Percentiles rank a stretch among this genome's conserved stretches.
phyloP scores from a whole-genome alignment of 2,113 vertebrate genomes.

The Platycercus adscitus region DNA sequence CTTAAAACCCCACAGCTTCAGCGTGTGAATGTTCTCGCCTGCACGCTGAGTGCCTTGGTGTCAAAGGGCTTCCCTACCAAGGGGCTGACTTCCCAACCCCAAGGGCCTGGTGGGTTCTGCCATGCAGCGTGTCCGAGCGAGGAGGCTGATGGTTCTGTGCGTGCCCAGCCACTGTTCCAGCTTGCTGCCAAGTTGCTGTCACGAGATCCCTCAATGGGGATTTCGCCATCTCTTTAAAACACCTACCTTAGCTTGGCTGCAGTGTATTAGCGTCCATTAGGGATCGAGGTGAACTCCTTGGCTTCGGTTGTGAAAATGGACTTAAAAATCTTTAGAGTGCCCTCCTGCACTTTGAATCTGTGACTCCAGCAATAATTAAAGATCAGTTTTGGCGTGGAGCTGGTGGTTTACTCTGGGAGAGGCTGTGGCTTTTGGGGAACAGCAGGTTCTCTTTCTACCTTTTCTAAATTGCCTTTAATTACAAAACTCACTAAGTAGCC shows the following conservation, averaged over 20 bases:
- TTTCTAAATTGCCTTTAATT: slow-evolving; percentile 50
- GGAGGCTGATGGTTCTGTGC: neutral
- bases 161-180: neutral
- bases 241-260: neutral
- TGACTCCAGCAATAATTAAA: neutral
- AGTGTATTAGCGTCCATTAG: neutral
- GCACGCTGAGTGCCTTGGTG: accelerated
- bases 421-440: neutral
- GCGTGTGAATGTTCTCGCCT: accelerated
- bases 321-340: neutral
- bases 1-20: neutral
- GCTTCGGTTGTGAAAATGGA: neutral
- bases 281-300: neutral
- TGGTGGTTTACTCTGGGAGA: slow-evolving; percentile 1
- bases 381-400: neutral
- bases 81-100: neutral
- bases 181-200: neutral
- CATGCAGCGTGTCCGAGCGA: accelerated
- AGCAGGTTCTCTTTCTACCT: slow-evolving; percentile 29
- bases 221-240: neutral
- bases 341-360: neutral
- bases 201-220: neutral
- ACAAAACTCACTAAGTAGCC: neutral
- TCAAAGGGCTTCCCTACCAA: neutral
- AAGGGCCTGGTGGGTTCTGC: neutral